A percentile compares a stretch with the other conserved stretches of the same genome.
Conservation (phyloP, 2,113 vertebrate genomes). For the Dascyllus trimaculatus region DNA sequence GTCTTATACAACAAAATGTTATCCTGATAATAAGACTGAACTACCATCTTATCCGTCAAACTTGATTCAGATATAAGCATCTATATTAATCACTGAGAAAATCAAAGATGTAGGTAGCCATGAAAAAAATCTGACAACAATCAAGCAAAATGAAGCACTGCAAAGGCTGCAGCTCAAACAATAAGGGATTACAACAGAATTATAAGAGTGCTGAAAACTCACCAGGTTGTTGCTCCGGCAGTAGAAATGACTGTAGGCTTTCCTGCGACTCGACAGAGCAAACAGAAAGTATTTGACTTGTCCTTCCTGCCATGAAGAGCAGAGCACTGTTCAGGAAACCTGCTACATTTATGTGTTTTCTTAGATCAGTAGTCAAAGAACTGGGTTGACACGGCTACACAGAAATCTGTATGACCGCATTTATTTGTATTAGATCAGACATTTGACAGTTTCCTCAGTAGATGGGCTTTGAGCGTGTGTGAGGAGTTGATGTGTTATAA, state of each 20-base stretch:
- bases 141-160: neutral
- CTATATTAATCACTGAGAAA: too few species aligned
- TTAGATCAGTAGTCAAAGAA: too few species aligned
- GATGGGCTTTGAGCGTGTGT: neutral
- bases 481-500: neutral
- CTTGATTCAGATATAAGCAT: too few species aligned
- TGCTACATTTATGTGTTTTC: too few species aligned
- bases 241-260: conserved; percentile 91
- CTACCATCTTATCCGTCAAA: too few species aligned
- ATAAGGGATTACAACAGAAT: neutral
- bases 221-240: conserved; percentile 95
- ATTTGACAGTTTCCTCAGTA: too few species aligned
- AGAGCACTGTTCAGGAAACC: neutral
- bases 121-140: neutral
- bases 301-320: conserved; percentile 83
- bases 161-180: neutral
- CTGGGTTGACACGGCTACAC: too few species aligned
- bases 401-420: too few species aligned
- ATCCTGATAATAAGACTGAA: too few species aligned
- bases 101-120: too few species aligned
- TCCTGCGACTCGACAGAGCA: conserved; percentile 91
- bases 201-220: conserved; percentile 69
- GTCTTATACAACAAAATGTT: too few species aligned
- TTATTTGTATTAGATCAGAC: too few species aligned
- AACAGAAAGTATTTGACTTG: conserved; percentile 91